A percentile compares a stretch with the other conserved stretches of the same genome.
phyloP scores from a whole-genome alignment of 2,888 invertebrate species.

The Caenorhabditis japonica region DNA sequence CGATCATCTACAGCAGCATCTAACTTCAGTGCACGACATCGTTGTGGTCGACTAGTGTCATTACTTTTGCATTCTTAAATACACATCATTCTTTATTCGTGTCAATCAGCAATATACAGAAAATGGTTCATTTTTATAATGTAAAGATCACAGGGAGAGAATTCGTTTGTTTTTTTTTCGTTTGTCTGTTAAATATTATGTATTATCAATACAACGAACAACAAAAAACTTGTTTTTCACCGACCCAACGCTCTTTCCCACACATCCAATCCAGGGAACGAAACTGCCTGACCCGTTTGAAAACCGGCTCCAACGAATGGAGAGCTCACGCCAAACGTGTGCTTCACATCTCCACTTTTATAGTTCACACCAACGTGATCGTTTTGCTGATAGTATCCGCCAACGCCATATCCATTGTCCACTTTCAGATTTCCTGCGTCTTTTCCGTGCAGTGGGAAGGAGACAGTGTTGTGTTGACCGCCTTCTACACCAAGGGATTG shows the following conservation, averaged over 20 bases:
- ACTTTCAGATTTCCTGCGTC: conserved; percentile 59
- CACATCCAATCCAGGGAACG: conserved; percentile 62
- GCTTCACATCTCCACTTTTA: conserved; percentile 54
- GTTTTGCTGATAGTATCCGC: conserved; percentile 64
- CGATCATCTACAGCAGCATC: conserved; percentile 60
- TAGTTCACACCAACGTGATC: conserved; percentile 67
- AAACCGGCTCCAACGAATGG: conserved; percentile 62
- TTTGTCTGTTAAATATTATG: not conserved
- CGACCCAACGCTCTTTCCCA: conserved; percentile 57
- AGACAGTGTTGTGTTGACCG: conserved; percentile 65
- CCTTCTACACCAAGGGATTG: conserved; percentile 73
- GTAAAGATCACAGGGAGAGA: not conserved
- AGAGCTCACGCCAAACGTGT: conserved; percentile 64
- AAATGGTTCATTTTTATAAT: conserved; percentile 9
- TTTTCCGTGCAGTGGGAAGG: conserved; percentile 56
- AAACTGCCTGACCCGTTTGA: conserved; percentile 60
- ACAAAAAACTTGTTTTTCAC: not conserved
- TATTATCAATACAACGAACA: no score
- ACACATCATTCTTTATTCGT: conserved; percentile 8
- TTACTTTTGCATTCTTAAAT: not conserved
- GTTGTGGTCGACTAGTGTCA: conserved; percentile 43
- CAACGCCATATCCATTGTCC: conserved; percentile 66
- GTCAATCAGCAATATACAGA: conserved; percentile 13
- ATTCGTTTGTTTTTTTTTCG: conserved; percentile 2
- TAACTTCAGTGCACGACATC: conserved; percentile 40